Evolutionary conservation across 23 tunicate species (phyloP).

Genomic region (Phallusia fumigata): DNA sequence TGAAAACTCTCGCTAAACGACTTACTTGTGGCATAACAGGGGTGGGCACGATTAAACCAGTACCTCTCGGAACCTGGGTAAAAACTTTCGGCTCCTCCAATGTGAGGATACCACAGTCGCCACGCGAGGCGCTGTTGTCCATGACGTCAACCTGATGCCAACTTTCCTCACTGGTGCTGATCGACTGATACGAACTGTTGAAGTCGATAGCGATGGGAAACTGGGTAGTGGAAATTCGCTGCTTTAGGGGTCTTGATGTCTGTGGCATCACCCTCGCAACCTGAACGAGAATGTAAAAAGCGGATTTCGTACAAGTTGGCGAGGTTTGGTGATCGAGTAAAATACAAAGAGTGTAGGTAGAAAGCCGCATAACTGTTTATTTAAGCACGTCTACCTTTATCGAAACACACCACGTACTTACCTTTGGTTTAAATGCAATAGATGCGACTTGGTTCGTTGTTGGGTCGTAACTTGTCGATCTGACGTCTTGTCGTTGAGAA

Average conservation of each 20-base stretch:
- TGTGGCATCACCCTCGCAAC: not conserved
- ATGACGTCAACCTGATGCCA: slow-evolving; percentile 3
- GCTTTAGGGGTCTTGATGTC: not conserved
- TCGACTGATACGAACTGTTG: slow-evolving; percentile 40
- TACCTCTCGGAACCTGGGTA: slow-evolving; percentile 36
- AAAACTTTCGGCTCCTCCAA: slow-evolving; percentile 45
- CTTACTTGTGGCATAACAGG: slow-evolving; percentile 27
- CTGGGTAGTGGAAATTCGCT: not conserved
- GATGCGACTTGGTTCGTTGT: no score
- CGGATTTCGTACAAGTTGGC: no score
- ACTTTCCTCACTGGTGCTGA: slow-evolving; percentile 6
- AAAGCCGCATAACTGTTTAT: no score
- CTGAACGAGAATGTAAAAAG: not conserved
- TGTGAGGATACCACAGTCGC: slow-evolving; percentile 23
- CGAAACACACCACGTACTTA: no score
- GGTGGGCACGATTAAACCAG: slow-evolving; percentile 36
- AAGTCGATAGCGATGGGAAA: slow-evolving; percentile 6
- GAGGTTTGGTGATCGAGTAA: no score
- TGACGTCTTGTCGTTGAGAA: no score
- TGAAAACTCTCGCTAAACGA: not conserved
- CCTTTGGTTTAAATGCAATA: no score
- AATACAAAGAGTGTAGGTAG: no score
- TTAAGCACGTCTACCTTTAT: no score
- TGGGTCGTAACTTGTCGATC: no score
- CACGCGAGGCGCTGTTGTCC: not conserved